Conservation (phyloP, 1,140 invertebrate genomes). For the Acyrthosiphon pisum region DNA sequence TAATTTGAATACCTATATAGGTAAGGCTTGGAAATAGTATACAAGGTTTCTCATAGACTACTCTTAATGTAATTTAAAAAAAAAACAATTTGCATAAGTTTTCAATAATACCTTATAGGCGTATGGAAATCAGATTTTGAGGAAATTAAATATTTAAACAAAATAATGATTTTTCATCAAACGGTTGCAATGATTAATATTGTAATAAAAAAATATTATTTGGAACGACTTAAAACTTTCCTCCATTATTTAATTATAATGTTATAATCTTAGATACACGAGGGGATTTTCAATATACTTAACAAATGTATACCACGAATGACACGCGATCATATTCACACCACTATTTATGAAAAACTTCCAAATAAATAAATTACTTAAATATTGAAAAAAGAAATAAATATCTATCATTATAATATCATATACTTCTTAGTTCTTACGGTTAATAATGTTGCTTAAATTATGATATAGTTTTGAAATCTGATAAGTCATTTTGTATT, state of each 20-base stretch:
- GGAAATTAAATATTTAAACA: no score
- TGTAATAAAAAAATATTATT: neutral
- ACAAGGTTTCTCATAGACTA: no score
- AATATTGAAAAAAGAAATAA: neutral
- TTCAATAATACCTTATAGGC: no score
- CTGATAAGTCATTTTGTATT: neutral
- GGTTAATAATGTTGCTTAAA: neutral
- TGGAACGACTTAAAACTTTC: neutral
- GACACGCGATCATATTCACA: neutral
- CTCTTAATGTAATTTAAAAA: no score
- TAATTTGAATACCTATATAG: no score
- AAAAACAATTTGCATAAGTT: no score
- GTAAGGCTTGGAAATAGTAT: no score
- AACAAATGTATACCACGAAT: neutral
- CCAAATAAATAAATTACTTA: neutral
- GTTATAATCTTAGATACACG: neutral
- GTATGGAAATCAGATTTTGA: neutral
- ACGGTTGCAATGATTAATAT: neutral
- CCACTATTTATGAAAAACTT: neutral
- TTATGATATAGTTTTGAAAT: neutral
- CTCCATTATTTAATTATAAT: neutral
- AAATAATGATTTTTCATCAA: neutral
- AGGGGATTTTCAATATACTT: neutral
- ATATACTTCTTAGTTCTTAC: neutral
- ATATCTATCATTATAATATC: neutral